A percentile compares a stretch with the other conserved stretches of the same genome.
phyloP scores from a whole-genome alignment of 2,888 invertebrate species.

The Coremacera marginata region DNA sequence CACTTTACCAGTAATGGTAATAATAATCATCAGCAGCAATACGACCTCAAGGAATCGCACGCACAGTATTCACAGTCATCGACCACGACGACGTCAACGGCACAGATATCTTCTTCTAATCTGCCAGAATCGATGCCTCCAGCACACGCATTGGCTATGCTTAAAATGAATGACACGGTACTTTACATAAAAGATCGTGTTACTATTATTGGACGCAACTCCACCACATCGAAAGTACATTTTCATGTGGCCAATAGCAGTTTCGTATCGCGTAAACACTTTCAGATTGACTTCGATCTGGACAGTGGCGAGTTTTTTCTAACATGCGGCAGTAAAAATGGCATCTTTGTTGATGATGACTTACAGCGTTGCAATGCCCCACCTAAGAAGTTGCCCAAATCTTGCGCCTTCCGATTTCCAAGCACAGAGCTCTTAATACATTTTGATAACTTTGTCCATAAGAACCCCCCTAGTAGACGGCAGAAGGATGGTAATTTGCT shows the following conservation, averaged over 20 bases:
- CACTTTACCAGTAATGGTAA: no score
- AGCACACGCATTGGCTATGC: slow-evolving; percentile 61
- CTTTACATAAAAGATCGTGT: slow-evolving; percentile 67
- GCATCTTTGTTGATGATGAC: slow-evolving; percentile 96
- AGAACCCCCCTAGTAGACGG: slow-evolving; percentile 72
- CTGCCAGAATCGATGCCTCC: slow-evolving; percentile 48
- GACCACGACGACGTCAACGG: slow-evolving; percentile 33
- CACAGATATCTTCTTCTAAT: slow-evolving; percentile 40
- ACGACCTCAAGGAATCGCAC: not conserved
- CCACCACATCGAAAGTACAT: slow-evolving; percentile 96
- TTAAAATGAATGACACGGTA: slow-evolving; percentile 66
- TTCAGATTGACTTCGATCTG: slow-evolving; percentile 71
- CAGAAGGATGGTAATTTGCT: slow-evolving; percentile 1
- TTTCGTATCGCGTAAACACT: slow-evolving; percentile 94
- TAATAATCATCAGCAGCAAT: no score
- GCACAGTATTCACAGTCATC: slow-evolving; percentile 10
- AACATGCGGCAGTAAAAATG: slow-evolving; percentile 97
- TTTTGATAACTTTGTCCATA: slow-evolving; percentile 91
- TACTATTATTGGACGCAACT: slow-evolving; percentile 88
- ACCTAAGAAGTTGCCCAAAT: slow-evolving; percentile 83
- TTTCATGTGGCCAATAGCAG: slow-evolving; percentile 99
- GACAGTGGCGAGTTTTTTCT: slow-evolving; percentile 93
- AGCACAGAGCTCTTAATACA: slow-evolving; percentile 95
- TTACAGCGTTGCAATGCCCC: slow-evolving; percentile 95
- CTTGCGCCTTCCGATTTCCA: slow-evolving; percentile 93